These are phyloP conservation scores for Ceyx margarethae DNA, from an alignment of 2,113 vertebrate species.

Conservation along the genomic window DNA sequence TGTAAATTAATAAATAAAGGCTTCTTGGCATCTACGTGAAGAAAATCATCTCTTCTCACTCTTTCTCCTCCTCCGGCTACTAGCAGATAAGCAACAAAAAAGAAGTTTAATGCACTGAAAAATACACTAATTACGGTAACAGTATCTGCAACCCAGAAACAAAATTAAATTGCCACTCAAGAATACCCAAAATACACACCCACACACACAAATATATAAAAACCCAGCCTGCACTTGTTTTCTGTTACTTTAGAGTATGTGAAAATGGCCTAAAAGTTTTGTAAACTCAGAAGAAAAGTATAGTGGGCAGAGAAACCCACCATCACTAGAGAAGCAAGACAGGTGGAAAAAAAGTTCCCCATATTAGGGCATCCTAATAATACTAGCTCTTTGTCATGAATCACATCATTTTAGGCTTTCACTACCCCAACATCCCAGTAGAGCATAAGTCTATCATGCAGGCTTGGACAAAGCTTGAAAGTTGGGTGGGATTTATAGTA, in stretches of 20 bases:
- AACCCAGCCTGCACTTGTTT: neutral
- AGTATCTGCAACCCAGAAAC: neutral
- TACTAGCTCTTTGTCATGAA: neutral
- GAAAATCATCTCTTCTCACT: too few relatives aligned
- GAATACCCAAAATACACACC: too few relatives aligned
- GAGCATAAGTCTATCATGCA: neutral
- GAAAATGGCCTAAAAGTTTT: neutral
- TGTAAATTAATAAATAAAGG: too few relatives aligned
- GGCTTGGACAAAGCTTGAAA: neutral
- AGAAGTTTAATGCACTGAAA: neutral
- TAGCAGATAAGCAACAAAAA: too few relatives aligned
- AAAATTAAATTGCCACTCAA: neutral
- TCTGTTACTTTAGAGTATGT: neutral
- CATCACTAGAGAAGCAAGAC: neutral
- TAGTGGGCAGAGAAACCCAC: neutral
- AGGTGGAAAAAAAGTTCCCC: neutral
- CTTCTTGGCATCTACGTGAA: too few relatives aligned
- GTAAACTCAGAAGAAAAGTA: neutral
- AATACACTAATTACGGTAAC: neutral
- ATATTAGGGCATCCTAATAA: neutral
- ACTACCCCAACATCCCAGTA: neutral
- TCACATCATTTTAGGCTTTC: neutral
- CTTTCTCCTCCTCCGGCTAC: too few relatives aligned
- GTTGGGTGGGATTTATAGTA: neutral
- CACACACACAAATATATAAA: neutral